Evolutionary conservation across 2,888 invertebrate species (phyloP).

Genomic region (Drosophila seclusa): DNA sequence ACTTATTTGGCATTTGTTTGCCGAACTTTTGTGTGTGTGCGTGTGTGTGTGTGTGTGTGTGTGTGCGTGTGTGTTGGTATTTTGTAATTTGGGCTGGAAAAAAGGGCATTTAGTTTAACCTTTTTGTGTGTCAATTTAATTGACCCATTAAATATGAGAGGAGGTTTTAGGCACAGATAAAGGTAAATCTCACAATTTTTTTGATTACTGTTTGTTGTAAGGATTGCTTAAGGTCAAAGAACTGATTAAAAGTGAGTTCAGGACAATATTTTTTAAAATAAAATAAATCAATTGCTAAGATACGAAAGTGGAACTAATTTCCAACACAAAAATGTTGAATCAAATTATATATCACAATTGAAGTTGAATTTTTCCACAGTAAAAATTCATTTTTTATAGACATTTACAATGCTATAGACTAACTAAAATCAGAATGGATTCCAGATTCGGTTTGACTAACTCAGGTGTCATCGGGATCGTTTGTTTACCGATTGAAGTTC

Average conservation of each 20-base stretch:
- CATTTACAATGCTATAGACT: background rate
- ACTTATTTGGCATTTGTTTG: conserved; percentile 39
- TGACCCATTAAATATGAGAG: conserved; percentile 44
- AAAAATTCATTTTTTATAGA: background rate
- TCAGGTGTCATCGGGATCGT: too few relatives aligned
- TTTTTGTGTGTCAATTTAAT: conserved; percentile 54
- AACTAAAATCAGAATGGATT: background rate
- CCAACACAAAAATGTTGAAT: background rate
- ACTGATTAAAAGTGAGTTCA: background rate
- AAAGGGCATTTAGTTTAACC: conserved; percentile 58
- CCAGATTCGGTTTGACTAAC: too few relatives aligned
- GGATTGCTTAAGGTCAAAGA: conserved; percentile 5
- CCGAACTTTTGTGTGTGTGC: background rate
- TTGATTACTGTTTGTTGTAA: conserved; percentile 2
- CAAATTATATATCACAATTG: background rate
- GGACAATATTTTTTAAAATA: conserved; percentile 12
- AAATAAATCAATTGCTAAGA: conserved; percentile 18
- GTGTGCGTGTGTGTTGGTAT: conserved; percentile 2
- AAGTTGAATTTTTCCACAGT: background rate
- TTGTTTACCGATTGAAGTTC: background rate
- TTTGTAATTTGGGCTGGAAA: conserved; percentile 12
- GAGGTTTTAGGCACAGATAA: conserved; percentile 37
- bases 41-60: background rate
- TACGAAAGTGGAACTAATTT: background rate
- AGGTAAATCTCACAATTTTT: background rate